Base-by-base conservation (phyloP, 2,113 vertebrate species). In the Ancistrus triradiatus region DNA sequence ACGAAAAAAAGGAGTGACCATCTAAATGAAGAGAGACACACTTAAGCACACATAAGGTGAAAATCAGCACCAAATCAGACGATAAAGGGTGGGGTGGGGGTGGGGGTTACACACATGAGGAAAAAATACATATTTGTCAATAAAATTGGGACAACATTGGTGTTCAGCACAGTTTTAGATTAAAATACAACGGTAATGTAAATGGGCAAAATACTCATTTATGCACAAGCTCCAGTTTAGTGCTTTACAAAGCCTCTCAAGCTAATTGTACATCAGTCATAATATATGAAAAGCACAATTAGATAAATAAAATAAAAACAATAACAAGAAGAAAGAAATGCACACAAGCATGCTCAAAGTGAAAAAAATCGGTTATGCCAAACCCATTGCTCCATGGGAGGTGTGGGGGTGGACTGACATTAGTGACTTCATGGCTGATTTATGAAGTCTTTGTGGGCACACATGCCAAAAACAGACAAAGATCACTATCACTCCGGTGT, bases 401-500 rank as follows among this genome's bases (percentile, higher is more conserved):
- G 21, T 4, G 24, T 48, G 18, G 18, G 7, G 14, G 18, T 52
- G 38, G 46, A 22, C 33, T 31, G 48, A 14, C 11, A 8, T 24
- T 11, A 28, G 25, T 11, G 5, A 46, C 4, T 15, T 27, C 13
- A 48, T 13, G n/a, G 22, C 50, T 17, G 13, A 47, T 56, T 60
- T 21, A 5, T 13, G 56, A 22, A 4, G 18, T 48, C 22, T 33
- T 24, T 55, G 6, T 38, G 6, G 28, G 11, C 24, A 47, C 13
- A 52, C 7, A 7, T 21, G 1, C 1, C 3, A 35, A 2, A 33
- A 10, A 47, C 11, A 47, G 21, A 17, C 25, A 51, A 10, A 1
- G 44, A 11, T 18, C 21, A 7, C 17, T 15, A 60, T 78, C 49
- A 82, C 42, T 82, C 74, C 38, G 90, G 81, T 51, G 73, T 85